Base-by-base conservation (phyloP, 1,140 invertebrate genomes). In the Bradynema listronoti region DNA sequence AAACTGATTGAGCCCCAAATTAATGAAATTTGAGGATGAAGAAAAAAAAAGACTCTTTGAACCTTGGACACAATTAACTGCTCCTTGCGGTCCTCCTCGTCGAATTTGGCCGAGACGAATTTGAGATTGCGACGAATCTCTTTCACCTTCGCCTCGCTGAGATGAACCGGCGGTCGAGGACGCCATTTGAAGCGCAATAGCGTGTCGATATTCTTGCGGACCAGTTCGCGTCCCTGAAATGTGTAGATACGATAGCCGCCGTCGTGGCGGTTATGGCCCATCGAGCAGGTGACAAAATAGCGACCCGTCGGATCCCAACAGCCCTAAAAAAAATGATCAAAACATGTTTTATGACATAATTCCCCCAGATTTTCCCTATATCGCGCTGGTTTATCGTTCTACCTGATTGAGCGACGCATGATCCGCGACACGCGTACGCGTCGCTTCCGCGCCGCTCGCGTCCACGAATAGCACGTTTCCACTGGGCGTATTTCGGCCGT, bases 241-340 rank as follows among this genome's bases (percentile, higher is more conserved):
- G 89, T 91, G 88, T 92, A 95, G 58, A 98, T 85, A 84, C 91
- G 93, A 79, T 91, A 98, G 4, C 89, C 86, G 69, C 50, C 55
- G 22, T 69, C 67, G 91, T 93, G 81, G 96, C 94, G 62, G 81
- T 93, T 94, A 47, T 90, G 88, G 69, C 91, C 94, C 87, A 92
- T 94, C 57, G 86, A 88, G 1, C 90, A 93, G 6, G 95, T 91
- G 14, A 91, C 87, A 14, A 98, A 90, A 79, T 95, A 99, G 73
- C 94, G 84, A 16, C 94, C 94, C 29, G 93, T 98, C 4, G 94
- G 93, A 82, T 99, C 95, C 95, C 95, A 99, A 79, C 96, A 92
- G 2, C 66, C 71, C 66, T 76, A 32, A 56, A 67, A 70, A 29
- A 25, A n/a, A n/a, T n/a, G n/a, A n/a, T n/a, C n/a, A n/a, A n/a